Evolutionary conservation across 2,113 vertebrate species (phyloP), one percentile per base, ranked within the genome.

Genomic region (Grammatotria lemairii): DNA sequence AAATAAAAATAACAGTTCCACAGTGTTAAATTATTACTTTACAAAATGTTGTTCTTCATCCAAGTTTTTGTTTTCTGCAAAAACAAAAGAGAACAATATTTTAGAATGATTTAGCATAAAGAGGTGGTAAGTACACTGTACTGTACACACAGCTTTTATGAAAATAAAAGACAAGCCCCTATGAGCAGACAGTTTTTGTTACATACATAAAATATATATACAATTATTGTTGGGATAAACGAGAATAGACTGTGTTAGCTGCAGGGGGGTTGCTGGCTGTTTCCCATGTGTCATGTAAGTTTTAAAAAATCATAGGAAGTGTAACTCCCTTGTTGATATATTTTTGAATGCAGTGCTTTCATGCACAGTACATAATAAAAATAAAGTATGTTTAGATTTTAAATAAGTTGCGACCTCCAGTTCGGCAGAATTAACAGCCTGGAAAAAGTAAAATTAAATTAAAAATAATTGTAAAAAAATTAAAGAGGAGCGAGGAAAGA

Each of bases 381-480:
- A 0, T 38, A 2, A 65, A 38, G 2, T n/a, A 13, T 65, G 10
- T 65, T 65, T 9, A 16, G 35, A 26, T 9, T 73, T 9, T 45
- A 45, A 23, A 16, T 73, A 26, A 26, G 9, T 73, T 73, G 38
- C 4, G 8, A 73, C 1, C 21, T 45, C 38, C 38, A 26, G 68
- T 7, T 45, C 13, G 21, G 40, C 68, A 26, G 13, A 73, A 73
- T 73, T 73, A 42, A 11, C 51, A 40, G 35, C 2, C 13, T 55
- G 21, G 35, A 23, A 21, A 57, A 40, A 55, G 12, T 4, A 1
- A 9, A 70, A 33, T 63, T 2, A 0, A 38, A 65, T 12, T 3
- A 17, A 7, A 54, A 80, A 23, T 7, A 0, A 38, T 14, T 55
- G 17, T 0, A 1, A 35, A 54, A 49, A 38, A 80, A 9, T 7